Evolutionary conservation across 2,888 invertebrate genomes (phyloP).

Genomic region (Caenorhabditis afra): DNA sequence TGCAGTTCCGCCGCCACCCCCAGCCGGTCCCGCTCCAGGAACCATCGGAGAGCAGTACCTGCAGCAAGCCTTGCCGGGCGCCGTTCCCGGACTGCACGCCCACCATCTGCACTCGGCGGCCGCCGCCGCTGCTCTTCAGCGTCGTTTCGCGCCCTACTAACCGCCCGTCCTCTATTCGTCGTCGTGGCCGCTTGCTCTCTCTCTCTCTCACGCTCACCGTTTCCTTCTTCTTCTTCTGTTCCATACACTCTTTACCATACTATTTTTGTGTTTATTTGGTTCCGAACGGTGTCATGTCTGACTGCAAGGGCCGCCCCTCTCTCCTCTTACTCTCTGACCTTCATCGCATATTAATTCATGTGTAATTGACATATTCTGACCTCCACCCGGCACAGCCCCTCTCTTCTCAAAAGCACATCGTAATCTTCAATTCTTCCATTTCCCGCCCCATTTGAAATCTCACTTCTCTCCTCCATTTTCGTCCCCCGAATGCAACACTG

Average conservation of each 20-base stretch:
- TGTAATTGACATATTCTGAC: constrained; percentile 36
- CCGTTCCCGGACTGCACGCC: constrained; percentile 6
- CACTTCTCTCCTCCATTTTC: background rate
- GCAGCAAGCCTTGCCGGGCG: constrained; percentile 23
- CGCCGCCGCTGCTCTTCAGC: constrained; percentile 37
- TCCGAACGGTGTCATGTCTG: too few species aligned
- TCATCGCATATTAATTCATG: constrained; percentile 36
- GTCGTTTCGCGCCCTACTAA: constrained; percentile 49
- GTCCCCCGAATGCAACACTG: background rate
- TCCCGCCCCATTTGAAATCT: constrained; percentile 7
- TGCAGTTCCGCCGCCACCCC: constrained; percentile 2
- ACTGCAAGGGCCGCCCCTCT: background rate
- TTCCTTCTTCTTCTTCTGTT: background rate
- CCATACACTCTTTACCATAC: background rate
- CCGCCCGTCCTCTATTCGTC: background rate
- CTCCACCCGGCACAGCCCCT: constrained; percentile 2
- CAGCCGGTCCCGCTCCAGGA: background rate
- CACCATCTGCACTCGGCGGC: constrained; percentile 23
- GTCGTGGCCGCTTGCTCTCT: too few species aligned
- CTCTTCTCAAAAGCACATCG: background rate
- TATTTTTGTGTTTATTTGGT: background rate
- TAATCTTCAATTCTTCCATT: background rate
- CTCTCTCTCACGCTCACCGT: too few species aligned
- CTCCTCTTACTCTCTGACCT: background rate
- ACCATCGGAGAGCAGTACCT: constrained; percentile 37